Base-by-base conservation (phyloP, 2,888 invertebrate genomes). In the Magallana nippona region DNA sequence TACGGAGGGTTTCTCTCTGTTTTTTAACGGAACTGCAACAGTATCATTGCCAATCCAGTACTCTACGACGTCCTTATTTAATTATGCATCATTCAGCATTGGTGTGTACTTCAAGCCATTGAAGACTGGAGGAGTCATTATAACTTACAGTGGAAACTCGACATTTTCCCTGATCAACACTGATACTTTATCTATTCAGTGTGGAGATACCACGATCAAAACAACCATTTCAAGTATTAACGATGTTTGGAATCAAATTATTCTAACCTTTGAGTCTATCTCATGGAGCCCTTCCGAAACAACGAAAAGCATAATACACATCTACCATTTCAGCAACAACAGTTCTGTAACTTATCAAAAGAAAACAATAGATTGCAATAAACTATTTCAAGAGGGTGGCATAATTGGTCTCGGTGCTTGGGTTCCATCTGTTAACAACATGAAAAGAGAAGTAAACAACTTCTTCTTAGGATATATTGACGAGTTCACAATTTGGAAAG, bases 201-300 rank as follows among this genome's bases (percentile, higher is more conserved):
- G 88, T 82, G 90, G 89, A 79, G 81, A 83, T 11, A 82, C 22
- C 3, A 80, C 57, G 2, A 60, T 87, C 5, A 58, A 83, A 11
- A 89, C 87, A 11, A 78, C 81, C 11, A 79, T 84, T 13, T 79
- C 77, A 22, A 79, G 87, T 15, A 83, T 80, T 10, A 63, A 88
- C 8, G 78, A 86, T 85, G 82, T 63, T 10, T 91, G 91, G 91
- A 91, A 91, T 82, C 91, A 91, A 80, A 84, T 91, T 27, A 83
- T 91, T 32, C 44, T 91, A 3, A 89, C 89, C 15, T 89, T 89
- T 79, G 77, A 87, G 78, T 81, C 85, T 63, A 55, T 71, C 10
- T 13, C 13, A 22, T n/a, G 11, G 5, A 13, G 13, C n/a, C n/a
- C 15, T 2, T 8, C 15, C 55, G 82, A 79, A 55, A 85, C 80